Conservation (phyloP, 2,797 vertebrate genomes). For the Eptatretus atami region DNA sequence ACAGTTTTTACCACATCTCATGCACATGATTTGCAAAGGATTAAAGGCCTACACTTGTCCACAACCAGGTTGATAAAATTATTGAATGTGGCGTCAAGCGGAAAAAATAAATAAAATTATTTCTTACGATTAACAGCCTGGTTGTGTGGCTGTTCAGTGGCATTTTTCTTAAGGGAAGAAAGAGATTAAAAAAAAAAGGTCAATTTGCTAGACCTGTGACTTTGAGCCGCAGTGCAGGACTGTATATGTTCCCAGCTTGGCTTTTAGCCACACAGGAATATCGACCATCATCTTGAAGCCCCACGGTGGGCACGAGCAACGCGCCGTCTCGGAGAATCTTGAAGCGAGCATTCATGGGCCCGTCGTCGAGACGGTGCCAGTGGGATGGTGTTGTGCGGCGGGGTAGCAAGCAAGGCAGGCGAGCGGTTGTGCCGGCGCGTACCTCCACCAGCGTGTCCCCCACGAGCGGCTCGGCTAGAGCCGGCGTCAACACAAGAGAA, state of each 20-base stretch:
- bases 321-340: slow-evolving; percentile 3
- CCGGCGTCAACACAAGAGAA: too few species aligned
- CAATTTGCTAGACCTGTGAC: slow-evolving; percentile 6
- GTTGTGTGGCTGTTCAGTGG: too few species aligned
- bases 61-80: too few species aligned
- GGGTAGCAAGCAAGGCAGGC: slow-evolving; percentile 1
- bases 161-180: too few species aligned
- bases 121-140: too few species aligned
- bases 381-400: neutral
- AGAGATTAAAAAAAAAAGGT: too few species aligned
- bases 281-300: slow-evolving; percentile 1
- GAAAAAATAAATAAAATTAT: too few species aligned
- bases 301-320: slow-evolving; percentile 4
- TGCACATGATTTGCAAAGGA: too few species aligned
- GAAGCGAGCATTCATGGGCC: neutral
- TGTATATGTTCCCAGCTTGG: neutral
- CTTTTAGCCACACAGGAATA: slow-evolving; percentile 6
- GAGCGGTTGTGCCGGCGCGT: slow-evolving; percentile 1
- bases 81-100: too few species aligned
- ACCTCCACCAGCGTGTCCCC: slow-evolving; percentile 5
- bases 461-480: too few species aligned
- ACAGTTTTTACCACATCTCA: too few species aligned
- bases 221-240: slow-evolving; percentile 6
- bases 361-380: neutral
- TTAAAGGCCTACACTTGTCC: too few species aligned